Percentiles rank a stretch among this genome's conserved stretches.
These are phyloP conservation scores for Erythrocebus patas DNA, from an alignment of 2,113 vertebrate genomes.

Conservation along the genomic window DNA sequence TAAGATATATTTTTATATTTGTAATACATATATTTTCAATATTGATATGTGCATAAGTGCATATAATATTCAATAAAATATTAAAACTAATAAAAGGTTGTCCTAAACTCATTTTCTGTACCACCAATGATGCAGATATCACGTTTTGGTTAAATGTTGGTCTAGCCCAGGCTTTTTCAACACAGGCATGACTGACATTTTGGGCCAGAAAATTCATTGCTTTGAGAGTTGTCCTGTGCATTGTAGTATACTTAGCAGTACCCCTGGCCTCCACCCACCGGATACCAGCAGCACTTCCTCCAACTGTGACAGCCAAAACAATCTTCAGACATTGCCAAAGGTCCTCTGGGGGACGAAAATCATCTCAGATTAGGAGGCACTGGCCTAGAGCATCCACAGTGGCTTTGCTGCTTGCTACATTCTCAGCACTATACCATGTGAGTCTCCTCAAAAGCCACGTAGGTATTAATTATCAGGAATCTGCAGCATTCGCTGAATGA, in stretches of 20 bases:
- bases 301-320: not conserved
- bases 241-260: too few relatives aligned
- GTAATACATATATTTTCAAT: not conserved
- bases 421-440: accelerated
- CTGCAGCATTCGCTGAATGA: accelerated
- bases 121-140: not conserved
- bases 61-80: not conserved
- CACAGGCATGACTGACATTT: not conserved
- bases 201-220: not conserved
- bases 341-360: not conserved
- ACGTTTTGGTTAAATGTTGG: not conserved
- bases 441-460: not conserved
- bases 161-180: not conserved
- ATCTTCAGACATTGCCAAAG: not conserved
- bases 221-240: too few relatives aligned
- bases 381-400: not conserved
- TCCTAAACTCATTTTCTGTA: not conserved
- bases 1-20: not conserved
- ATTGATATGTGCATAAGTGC: not conserved
- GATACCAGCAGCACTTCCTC: not conserved
- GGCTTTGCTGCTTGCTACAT: not conserved
- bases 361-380: not conserved
- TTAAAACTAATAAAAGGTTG: not conserved
- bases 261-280: not conserved
- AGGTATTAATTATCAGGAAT: accelerated